Base-by-base conservation (phyloP, 2,888 invertebrate genomes). In the Rhynchonema sp. region DNA sequence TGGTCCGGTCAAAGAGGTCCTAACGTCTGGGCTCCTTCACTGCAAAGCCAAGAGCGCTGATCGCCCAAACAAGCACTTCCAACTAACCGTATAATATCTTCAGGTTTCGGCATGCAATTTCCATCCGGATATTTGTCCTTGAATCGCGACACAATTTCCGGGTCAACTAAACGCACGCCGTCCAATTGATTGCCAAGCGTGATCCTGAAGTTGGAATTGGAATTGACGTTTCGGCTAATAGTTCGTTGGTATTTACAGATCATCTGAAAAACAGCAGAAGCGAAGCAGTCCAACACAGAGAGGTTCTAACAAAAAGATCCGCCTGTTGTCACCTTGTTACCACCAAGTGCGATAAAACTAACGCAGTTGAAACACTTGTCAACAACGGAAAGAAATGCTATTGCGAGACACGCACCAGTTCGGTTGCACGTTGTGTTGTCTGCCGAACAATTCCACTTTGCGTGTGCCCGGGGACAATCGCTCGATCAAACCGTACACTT, bases 401-500 rank as follows among this genome's bases (percentile, higher is more conserved):
- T n/a, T n/a, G n/a, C n/a, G 46, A 46, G 49, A 30, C 25, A 57
- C 46, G 63, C 63, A 84, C 96, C 94, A 96, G 73, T 96, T 96
- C 0, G 92, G 94, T 74, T 96, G 94, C 0, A 94, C 87, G 72
- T 96, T 96, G 74, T 96, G 94, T 0, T 91, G 91, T 60, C 96
- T 78, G 0, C 96, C 96, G 73, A 96, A 96, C 23, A 96, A 78
- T 76, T 96, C 96, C 62, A 96, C 90, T 78, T 96, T 96, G 61
- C 92, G 81, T 0, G 92, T 92, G 0, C 94, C 92, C 0, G 96
- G 96, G 63, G 92, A 90, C 58, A 96, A 80, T 59, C 96, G 79
- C 73, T 96, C 94, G 65, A 94, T 94, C 67, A 94, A 91, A 20
- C 91, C 96, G 73, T 96, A 96, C 67, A 96, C 90, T 77, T 96